Conservation (phyloP, 23 tunicate species). For the Halocynthia aurantium region DNA sequence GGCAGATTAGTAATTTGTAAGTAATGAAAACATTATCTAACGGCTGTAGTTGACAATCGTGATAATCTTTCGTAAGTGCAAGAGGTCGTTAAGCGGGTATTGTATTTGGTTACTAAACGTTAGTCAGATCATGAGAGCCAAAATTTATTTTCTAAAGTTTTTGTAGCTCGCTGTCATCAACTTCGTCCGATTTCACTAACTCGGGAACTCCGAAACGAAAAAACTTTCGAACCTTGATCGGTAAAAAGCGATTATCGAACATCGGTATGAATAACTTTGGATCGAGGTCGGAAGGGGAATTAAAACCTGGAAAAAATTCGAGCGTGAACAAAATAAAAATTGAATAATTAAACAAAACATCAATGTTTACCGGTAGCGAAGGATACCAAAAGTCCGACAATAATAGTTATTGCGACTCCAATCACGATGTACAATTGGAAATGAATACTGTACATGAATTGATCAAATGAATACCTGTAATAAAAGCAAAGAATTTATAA, state of each 20-base stretch:
- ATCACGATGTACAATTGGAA: not conserved
- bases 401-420: not conserved
- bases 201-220: slow-evolving; percentile 9
- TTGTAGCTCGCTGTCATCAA: too few species aligned
- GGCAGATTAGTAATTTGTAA: too few species aligned
- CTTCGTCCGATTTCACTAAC: not conserved
- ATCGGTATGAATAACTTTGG: slow-evolving; percentile 9
- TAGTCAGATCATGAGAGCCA: too few species aligned
- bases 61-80: too few species aligned
- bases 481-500: not conserved
- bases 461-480: slow-evolving; percentile 1
- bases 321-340: not conserved
- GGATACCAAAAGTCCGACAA: not conserved
- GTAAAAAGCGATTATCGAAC: not conserved
- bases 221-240: not conserved
- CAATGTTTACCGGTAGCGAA: slow-evolving; percentile 1
- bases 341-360: not conserved
- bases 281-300: not conserved
- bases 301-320: not conserved
- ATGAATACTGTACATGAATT: slow-evolving; percentile 5
- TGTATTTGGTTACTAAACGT: too few species aligned
- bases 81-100: too few species aligned
- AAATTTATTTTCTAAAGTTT: too few species aligned
- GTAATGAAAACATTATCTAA: too few species aligned
- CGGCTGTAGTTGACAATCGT: too few species aligned